phyloP scores from a whole-genome alignment of 2,113 vertebrate species.

The Thamnophis sirtalis region DNA sequence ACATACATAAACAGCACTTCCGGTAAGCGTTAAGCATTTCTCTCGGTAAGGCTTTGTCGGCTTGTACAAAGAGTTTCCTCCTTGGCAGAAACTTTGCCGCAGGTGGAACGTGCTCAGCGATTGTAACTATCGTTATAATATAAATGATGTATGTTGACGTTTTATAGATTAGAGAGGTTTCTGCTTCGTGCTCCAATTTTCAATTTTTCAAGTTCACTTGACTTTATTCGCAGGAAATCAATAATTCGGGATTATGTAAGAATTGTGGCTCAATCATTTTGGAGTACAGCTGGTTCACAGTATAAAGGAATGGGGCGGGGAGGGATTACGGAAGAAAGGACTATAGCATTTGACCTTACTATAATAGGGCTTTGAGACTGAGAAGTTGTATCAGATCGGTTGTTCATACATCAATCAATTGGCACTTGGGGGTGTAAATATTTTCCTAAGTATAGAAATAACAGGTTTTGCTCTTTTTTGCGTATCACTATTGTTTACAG shows the following conservation, averaged over 20 bases:
- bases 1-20: not conserved
- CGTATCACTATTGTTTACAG: not conserved
- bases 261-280: not conserved
- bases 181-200: not conserved
- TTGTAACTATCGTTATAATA: not conserved
- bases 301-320: not conserved
- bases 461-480: not conserved
- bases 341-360: not conserved
- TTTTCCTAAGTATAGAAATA: not conserved
- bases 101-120: not conserved
- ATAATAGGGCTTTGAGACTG: not conserved
- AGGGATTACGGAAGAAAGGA: not conserved
- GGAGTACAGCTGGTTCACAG: not conserved
- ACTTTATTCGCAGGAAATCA: not conserved
- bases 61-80: not conserved
- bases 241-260: not conserved
- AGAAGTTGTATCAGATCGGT: not conserved
- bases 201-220: not conserved
- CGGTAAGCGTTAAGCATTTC: not conserved
- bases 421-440: not conserved
- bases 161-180: not conserved
- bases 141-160: not conserved
- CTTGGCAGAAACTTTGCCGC: not conserved
- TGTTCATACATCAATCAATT: not conserved
- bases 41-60: not conserved